phyloP scores from a whole-genome alignment of 2,888 invertebrate species.

The Xestobium rufovillosum region DNA sequence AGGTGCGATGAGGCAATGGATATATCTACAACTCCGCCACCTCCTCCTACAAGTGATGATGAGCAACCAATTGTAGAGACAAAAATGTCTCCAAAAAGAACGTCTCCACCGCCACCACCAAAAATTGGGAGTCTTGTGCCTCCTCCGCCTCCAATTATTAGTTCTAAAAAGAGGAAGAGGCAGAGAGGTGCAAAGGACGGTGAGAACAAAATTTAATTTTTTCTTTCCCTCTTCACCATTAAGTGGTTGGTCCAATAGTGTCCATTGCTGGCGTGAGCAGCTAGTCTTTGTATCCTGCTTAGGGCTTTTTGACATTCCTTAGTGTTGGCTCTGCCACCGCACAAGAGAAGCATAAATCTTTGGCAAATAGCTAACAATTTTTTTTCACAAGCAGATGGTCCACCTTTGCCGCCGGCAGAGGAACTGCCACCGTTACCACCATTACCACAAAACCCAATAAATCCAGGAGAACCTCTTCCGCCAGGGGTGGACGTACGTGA shows the following conservation, averaged over 20 bases:
- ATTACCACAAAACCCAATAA: slow-evolving; percentile 11
- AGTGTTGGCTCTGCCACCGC: too few species aligned
- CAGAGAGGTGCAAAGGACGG: slow-evolving; percentile 11
- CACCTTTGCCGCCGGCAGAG: slow-evolving; percentile 4
- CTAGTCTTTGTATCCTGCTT: too few species aligned
- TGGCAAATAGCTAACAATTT: background rate
- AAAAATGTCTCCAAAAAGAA: slow-evolving; percentile 25
- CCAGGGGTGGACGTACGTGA: slow-evolving; percentile 49
- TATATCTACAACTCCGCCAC: slow-evolving; percentile 52
- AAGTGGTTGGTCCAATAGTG: too few species aligned
- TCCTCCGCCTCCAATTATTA: slow-evolving; percentile 35
- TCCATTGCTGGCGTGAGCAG: too few species aligned
- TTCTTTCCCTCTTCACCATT: too few species aligned
- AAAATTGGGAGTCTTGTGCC: slow-evolving; percentile 30
- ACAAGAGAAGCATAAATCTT: too few species aligned
- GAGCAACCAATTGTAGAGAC: slow-evolving; percentile 36
- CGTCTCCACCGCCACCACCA: slow-evolving; percentile 31
- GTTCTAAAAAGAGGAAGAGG: slow-evolving; percentile 16
- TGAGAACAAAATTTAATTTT: too few species aligned
- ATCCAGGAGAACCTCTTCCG: slow-evolving; percentile 46
- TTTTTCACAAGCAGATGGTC: background rate
- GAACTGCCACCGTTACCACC: slow-evolving; percentile 23
- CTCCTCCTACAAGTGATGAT: slow-evolving; percentile 22
- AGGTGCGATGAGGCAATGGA: slow-evolving; percentile 53
- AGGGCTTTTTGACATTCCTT: too few species aligned